A percentile compares a stretch with the other conserved stretches of the same genome.
Conservation (phyloP, 2,113 vertebrate genomes). For the Calypte anna region DNA sequence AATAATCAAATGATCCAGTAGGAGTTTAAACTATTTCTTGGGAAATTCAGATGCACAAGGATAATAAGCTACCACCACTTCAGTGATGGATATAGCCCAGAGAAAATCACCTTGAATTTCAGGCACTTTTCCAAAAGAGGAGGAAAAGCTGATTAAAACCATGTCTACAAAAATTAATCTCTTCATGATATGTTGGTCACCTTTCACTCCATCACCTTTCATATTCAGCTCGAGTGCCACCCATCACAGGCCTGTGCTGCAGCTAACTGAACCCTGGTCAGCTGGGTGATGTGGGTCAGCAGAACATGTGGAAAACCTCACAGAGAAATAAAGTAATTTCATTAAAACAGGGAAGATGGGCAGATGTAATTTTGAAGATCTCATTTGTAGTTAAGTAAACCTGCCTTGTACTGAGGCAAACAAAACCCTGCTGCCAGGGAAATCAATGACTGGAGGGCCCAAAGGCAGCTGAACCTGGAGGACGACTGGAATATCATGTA, state of each 20-base stretch:
- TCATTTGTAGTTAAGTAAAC: background rate
- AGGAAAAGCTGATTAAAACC: background rate
- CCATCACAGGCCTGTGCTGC: background rate
- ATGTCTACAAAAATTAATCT: background rate
- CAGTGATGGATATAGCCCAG: background rate
- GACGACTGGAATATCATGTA: background rate
- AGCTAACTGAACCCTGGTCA: background rate
- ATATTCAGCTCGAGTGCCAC: background rate
- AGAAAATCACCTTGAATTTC: background rate
- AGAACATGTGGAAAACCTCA: background rate
- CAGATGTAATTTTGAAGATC: background rate
- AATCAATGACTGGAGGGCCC: background rate
- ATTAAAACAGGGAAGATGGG: background rate
- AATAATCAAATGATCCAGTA: background rate
- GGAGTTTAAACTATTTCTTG: background rate
- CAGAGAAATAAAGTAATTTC: background rate
- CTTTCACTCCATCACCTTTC: background rate
- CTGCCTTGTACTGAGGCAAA: background rate
- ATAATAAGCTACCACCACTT: background rate
- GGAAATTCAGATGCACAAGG: background rate
- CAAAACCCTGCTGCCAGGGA: background rate
- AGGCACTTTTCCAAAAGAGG: background rate
- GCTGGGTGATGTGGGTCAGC: background rate
- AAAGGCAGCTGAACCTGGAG: background rate
- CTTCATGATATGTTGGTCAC: background rate